Base-by-base conservation (phyloP, 2,113 vertebrate genomes). In the Amia ocellicauda region DNA sequence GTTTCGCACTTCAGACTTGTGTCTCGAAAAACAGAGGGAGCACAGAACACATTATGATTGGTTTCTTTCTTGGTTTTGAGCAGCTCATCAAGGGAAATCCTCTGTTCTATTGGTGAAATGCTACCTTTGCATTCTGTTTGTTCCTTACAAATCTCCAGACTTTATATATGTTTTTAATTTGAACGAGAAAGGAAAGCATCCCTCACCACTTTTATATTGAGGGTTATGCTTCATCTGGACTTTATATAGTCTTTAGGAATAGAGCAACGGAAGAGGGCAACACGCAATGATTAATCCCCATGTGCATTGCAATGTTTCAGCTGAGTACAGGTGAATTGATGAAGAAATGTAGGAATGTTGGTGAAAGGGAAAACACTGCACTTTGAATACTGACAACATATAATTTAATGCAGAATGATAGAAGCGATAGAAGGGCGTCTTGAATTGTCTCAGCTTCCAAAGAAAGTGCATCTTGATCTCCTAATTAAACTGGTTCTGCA, bases 331-430 rank as follows among this genome's bases (percentile, higher is more conserved):
- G 53, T 24, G 17, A 26, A 55, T 27, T 24, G 24, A 55, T 29
- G 24, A 55, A 26, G 23, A 13, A 13, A 16, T 55, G 8, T 17
- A 10, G 29, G 24, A 29, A n/a, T n/a, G n/a, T n/a, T n/a, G n/a
- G n/a, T n/a, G n/a, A 20, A 62, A 52, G 10, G 20, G 47, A 45
- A 62, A 51, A 31, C 20, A 14, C 47, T 36, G 45, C 59, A 61
- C 47, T 62, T 17, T 62, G 43, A 31, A 51, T 14, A 36, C 43
- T 62, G n/a, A 27, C 16, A 51, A 62, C n/a, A 5, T 19, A 49
- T 36, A 5, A 36, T 36, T 36, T 36, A 36, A 36, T 36, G 19
- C 27, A 61, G 59, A 49, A 61, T 19, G 45, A n/a, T n/a, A n/a
- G n/a, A n/a, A n/a, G n/a, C n/a, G n/a, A n/a, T n/a, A n/a, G n/a